Base-by-base conservation (phyloP, 2,888 invertebrate genomes). In the Cremastinae sp. region DNA sequence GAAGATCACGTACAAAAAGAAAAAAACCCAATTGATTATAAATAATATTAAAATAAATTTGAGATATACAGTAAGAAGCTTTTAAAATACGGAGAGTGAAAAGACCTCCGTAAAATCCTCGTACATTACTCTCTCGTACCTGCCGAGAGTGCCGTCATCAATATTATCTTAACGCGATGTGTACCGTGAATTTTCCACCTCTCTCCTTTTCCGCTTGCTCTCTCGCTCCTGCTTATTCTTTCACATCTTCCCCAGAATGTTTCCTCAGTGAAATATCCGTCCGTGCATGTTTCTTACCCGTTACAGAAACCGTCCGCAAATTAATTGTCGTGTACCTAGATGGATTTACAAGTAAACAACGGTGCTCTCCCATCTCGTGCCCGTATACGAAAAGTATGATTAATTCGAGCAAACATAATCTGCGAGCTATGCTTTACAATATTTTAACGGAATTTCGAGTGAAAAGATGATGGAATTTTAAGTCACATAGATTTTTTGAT, bases 101-200 rank as follows among this genome's bases (percentile, higher is more conserved):
- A 49, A 12, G n/a, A 8, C 39, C n/a, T 20, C 45, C 1, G 4
- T 45, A 22, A 22, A 59, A 47, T 28, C 28, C 10, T 7, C 53
- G 59, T 64, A 16, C 45, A 64, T 70, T 75, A 75, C 65, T 75
- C 64, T 70, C 62, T 37, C 61, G 37, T 14, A 62, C 59, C 64
- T 53, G 55, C 8, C 20, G 49, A 65, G 64, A 77, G 73, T 75
- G 66, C 64, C 73, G 61, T 68, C 79, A 80, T 80, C 79, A 78
- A 80, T 80, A 77, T 80, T 73, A 75, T 76, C 65, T 59, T 45
- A 55, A 66, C 22, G 58, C 41, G 66, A 47, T 66, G 51, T 53
- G 49, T 45, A 16, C 22, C 9, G 14, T 41, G 10, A 10, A 20
- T 22, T 22, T 59, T 18, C 20, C 51, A 49, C 22, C 43, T 43